Conservation (phyloP, 2,113 vertebrate genomes). For the Neogale vison region DNA sequence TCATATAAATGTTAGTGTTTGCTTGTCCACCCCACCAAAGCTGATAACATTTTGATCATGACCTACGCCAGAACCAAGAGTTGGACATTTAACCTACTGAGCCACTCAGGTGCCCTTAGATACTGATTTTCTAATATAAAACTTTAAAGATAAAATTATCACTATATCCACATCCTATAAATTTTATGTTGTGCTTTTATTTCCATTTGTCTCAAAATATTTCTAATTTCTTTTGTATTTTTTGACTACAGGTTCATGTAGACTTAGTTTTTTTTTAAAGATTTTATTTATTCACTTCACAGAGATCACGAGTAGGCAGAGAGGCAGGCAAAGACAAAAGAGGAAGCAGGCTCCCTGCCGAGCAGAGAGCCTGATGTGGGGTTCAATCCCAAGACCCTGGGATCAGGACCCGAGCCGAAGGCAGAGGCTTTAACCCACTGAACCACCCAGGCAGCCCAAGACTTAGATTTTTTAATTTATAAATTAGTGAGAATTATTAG, state of each 20-base stretch:
- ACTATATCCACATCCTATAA: not conserved
- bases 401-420: too few species aligned
- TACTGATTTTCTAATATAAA: not conserved
- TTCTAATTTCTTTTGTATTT: not conserved
- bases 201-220: not conserved
- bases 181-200: not conserved
- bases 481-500: not conserved
- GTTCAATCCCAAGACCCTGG: too few species aligned
- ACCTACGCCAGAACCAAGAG: not conserved
- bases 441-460: too few species aligned
- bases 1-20: not conserved
- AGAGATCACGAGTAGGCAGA: too few species aligned
- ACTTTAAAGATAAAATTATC: not conserved
- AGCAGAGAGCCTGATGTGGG: too few species aligned
- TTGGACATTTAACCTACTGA: not conserved
- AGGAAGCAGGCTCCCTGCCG: too few species aligned
- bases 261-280: not conserved
- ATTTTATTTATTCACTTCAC: too few species aligned
- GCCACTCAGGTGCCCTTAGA: not conserved
- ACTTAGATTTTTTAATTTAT: not conserved
- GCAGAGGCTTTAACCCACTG: too few species aligned
- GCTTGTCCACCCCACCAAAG: not conserved
- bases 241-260: not conserved
- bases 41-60: not conserved
- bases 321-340: too few species aligned